Evolutionary conservation across 2,888 invertebrate genomes (phyloP), one percentile per base, ranked within the genome.

Genomic region (Aricia artaxerxes): DNA sequence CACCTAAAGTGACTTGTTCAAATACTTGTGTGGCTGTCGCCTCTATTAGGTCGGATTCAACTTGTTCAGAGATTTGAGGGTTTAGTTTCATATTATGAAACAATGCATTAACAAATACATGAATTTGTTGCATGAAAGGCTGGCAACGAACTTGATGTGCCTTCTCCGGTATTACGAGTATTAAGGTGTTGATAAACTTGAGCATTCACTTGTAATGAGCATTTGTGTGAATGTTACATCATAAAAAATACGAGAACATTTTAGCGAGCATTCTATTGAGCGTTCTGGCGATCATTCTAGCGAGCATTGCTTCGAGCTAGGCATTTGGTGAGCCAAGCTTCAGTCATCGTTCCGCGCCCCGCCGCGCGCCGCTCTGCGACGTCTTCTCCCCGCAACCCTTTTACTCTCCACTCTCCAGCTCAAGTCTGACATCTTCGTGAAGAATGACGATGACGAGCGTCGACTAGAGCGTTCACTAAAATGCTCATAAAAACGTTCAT

Each of bases 201-300:
- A 40, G 83, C 84, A 24, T 24, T 84, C 84, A 83, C 38, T 40
- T 84, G 72, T 73, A 38, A 69, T 78, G 79, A 79, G 60, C 72
- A 75, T 61, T 75, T 80, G 80, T 81, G 35, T 24, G 1, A 31
- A 57, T 57, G 31, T 76, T 76, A 35, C 44, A 76, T 75, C 31
- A 53, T 24, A 53, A 75, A 53, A 75, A 53, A 49, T 75, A 75
- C 75, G 75, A 75, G 24, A 75, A 44, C 75, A 44, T 75, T 49
- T 75, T 9, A 75, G 53, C 31, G 31, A 75, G 24, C 75, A 49
- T 75, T 75, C 75, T 73, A 38, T 73, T 16, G 16, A 73, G 40
- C 73, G 73, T 73, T 73, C 73, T 73, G 40, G 73, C 73, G 73
- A 73, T n/a, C n/a, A 73, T 40, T 73, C 40, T 73, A 73, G 73